Conservation (phyloP, 2,113 vertebrate genomes). For the Corythoichthys intestinalis region DNA sequence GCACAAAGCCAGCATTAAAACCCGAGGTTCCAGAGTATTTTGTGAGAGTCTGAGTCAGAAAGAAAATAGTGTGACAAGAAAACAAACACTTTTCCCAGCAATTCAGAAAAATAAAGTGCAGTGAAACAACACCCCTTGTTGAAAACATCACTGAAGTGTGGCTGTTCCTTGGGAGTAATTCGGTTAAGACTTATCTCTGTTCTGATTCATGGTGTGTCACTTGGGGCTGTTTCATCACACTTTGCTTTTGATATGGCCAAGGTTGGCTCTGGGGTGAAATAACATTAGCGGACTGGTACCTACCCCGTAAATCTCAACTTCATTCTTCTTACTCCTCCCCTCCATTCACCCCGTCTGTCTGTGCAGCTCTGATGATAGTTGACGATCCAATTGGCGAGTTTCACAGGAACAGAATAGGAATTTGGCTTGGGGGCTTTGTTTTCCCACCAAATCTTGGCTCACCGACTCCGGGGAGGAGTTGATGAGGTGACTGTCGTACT, state of each 20-base stretch:
- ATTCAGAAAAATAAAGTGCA: background rate
- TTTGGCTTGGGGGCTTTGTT: constrained; percentile 36
- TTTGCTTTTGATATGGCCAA: constrained; percentile 38
- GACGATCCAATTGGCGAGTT: constrained; percentile 59
- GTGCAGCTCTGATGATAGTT: constrained; percentile 44
- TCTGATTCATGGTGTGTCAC: constrained; percentile 50
- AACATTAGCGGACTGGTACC: constrained; percentile 32
- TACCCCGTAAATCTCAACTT: constrained; percentile 48
- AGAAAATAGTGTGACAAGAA: background rate
- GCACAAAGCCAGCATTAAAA: too few relatives aligned
- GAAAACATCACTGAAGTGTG: constrained; percentile 19
- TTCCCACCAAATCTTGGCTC: constrained; percentile 6
- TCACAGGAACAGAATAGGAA: constrained; percentile 40
- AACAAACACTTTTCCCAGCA: background rate
- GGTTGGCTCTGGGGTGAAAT: constrained; percentile 48
- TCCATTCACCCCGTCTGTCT: constrained; percentile 24
- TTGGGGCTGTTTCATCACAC: constrained; percentile 41
- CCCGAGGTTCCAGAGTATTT: background rate
- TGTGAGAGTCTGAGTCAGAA: background rate
- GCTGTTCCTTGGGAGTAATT: constrained; percentile 17
- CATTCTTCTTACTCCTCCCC: constrained; percentile 25
- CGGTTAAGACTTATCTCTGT: constrained; percentile 25
- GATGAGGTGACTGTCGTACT: constrained; percentile 36
- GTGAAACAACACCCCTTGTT: constrained; percentile 3
- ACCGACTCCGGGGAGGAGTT: background rate